phyloP scores from a whole-genome alignment of 2,888 invertebrate genomes.

The Melanostoma mellinum region DNA sequence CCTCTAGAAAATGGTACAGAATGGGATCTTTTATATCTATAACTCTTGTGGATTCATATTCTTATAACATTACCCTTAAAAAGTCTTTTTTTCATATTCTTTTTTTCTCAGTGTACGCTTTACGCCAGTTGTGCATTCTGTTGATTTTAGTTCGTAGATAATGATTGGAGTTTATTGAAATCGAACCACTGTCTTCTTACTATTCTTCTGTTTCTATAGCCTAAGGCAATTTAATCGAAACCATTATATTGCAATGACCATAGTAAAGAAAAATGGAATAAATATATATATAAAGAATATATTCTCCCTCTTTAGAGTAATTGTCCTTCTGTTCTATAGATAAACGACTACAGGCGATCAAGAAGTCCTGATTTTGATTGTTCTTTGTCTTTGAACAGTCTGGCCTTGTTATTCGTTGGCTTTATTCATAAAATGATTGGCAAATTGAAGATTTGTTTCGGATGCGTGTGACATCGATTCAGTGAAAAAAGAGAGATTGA shows the following conservation, averaged over 20 bases:
- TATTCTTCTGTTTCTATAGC: conserved; percentile 60
- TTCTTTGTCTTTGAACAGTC: conserved; percentile 37
- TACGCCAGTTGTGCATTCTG: conserved; percentile 22
- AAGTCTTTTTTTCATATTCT: neutral
- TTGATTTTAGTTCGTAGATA: conserved; percentile 67
- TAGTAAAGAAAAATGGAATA: neutral
- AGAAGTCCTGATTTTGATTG: conserved; percentile 60
- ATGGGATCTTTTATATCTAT: neutral
- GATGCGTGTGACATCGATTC: conserved; percentile 67
- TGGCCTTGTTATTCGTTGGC: conserved; percentile 53
- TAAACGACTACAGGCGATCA: conserved; percentile 46
- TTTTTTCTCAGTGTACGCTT: conserved; percentile 37
- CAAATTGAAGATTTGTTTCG: conserved; percentile 57
- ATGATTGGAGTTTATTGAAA: conserved; percentile 71
- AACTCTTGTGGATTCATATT: neutral
- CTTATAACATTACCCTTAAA: neutral
- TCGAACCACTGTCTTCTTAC: conserved; percentile 65
- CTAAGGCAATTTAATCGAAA: conserved; percentile 65
- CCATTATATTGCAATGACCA: conserved; percentile 62
- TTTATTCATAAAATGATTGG: conserved; percentile 60
- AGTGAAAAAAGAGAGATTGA: conserved; percentile 61
- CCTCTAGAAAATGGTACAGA: neutral
- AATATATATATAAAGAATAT: conserved; percentile 10
- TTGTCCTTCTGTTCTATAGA: conserved; percentile 51
- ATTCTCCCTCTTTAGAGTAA: conserved; percentile 40